Evolutionary conservation across 2,888 invertebrate genomes (phyloP).

Genomic region (Scaptomyza reducta): DNA sequence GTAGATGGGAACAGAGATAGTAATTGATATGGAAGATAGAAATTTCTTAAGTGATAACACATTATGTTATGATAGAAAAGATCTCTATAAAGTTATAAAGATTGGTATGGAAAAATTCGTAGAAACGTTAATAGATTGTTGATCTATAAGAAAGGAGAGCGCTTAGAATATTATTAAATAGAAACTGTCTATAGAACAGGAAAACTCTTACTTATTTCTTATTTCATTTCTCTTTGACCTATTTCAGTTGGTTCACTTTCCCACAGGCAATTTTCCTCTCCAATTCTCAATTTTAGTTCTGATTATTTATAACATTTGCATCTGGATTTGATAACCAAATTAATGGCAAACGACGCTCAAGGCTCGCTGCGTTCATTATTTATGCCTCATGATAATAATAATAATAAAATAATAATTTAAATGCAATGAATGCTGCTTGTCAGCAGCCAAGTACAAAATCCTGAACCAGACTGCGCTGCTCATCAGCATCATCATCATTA

Average conservation of each 20-base stretch:
- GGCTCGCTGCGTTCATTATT: slow-evolving; percentile 37
- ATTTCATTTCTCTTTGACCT: not conserved
- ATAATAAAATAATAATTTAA: slow-evolving; percentile 78
- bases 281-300: slow-evolving; percentile 23
- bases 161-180: too few relatives aligned
- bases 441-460: slow-evolving; percentile 63
- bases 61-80: not conserved
- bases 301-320: slow-evolving; percentile 64
- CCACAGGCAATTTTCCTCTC: slow-evolving; percentile 32
- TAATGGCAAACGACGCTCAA: slow-evolving; percentile 56
- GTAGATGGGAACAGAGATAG: not conserved
- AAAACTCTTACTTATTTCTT: too few relatives aligned
- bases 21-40: slow-evolving; percentile 3
- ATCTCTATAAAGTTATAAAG: not conserved
- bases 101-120: too few relatives aligned
- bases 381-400: slow-evolving; percentile 64
- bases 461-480: slow-evolving; percentile 22
- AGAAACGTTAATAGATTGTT: too few relatives aligned
- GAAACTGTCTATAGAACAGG: too few relatives aligned
- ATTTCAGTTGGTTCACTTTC: slow-evolving; percentile 30
- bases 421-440: slow-evolving; percentile 74
- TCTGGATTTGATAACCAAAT: slow-evolving; percentile 71
- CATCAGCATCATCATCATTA: slow-evolving; percentile 30
- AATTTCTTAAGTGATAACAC: not conserved
- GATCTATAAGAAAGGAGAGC: too few relatives aligned